Evolutionary conservation across 1,140 invertebrate species (phyloP), one percentile per base, ranked within the genome.

Genomic region (Nasonia vitripennis): DNA sequence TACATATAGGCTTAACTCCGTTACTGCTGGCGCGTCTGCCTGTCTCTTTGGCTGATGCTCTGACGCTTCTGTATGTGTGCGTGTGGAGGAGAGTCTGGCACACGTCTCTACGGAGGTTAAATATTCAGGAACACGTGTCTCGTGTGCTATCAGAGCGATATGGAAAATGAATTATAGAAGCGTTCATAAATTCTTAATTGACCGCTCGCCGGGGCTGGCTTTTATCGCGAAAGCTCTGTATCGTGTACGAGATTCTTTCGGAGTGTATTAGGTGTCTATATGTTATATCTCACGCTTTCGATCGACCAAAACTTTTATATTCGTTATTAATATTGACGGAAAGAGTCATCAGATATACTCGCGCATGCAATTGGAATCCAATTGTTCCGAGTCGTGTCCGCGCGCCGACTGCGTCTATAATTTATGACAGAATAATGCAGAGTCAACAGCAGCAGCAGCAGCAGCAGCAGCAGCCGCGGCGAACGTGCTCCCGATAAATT

Each of bases 71-170:
- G 17, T 4, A 0, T 62, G 12, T 2, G 12, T 51, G 10, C 2
- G 11, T 9, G 55, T 62, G 17, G 20, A n/a, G 4, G 20, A 62
- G 20, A 7, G 17, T 7, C 17, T 62, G 14, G 5, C 2, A 7
- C 17, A 62, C 55, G 55, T 62, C 55, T 62, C 6, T 6, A 62
- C 17, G 17, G 55, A 62, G 11, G 62, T 68, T 78, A 78, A 83
- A 78, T 83, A 83, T 83, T 78, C 62, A 83, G 17, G 27, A 83
- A 27, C 82, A 70, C 55, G 74, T 83, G 75, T 45, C 23, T 4
- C 34, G 6, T 9, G 41, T 62, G 70, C 23, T 82, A 82, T 71
- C 48, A 11, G 41, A 71, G 9, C 17, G 17, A 75, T 62, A 82
- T 14, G 17, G 23, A 62, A 23, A 62, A 74, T 73, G 48, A 55